Percentiles rank a stretch among this genome's conserved stretches.
Evolutionary conservation across 2,797 vertebrate genomes (phyloP).

Genomic region (Phyllotis vaccarum): DNA sequence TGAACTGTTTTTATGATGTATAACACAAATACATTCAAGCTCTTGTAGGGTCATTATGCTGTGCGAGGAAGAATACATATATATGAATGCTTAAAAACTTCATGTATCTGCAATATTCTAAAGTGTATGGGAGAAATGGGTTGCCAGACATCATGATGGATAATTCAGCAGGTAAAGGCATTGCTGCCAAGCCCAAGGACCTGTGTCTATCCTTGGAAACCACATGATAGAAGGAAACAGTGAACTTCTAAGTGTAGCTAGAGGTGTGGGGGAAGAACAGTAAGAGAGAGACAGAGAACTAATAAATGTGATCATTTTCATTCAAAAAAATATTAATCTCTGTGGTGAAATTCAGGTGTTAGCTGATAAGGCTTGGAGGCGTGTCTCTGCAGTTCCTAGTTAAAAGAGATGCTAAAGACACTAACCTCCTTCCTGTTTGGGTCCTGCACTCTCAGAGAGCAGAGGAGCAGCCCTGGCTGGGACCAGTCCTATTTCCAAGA

Average conservation of each 20-base stretch:
- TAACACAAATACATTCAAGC: background rate
- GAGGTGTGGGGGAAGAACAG: accelerated
- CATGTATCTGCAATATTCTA: background rate
- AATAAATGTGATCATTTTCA: background rate
- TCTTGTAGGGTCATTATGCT: background rate
- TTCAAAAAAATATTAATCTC: background rate
- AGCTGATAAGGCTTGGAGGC: too few species aligned
- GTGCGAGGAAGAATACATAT: background rate
- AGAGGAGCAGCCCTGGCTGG: too few species aligned
- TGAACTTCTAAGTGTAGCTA: background rate
- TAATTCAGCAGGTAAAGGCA: background rate
- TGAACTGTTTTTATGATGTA: background rate
- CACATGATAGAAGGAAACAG: background rate
- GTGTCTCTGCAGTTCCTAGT: too few species aligned
- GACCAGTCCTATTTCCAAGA: too few species aligned
- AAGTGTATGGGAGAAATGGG: background rate
- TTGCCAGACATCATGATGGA: background rate
- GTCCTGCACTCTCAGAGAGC: too few species aligned
- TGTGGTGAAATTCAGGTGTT: too few species aligned
- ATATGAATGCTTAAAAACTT: background rate
- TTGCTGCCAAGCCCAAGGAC: background rate
- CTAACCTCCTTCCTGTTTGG: too few species aligned
- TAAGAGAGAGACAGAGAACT: background rate
- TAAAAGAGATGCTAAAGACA: too few species aligned
- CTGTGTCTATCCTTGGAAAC: background rate